These are phyloP conservation scores for Cephus cinctus DNA, from an alignment of 1,140 invertebrate species.

Conservation along the genomic window DNA sequence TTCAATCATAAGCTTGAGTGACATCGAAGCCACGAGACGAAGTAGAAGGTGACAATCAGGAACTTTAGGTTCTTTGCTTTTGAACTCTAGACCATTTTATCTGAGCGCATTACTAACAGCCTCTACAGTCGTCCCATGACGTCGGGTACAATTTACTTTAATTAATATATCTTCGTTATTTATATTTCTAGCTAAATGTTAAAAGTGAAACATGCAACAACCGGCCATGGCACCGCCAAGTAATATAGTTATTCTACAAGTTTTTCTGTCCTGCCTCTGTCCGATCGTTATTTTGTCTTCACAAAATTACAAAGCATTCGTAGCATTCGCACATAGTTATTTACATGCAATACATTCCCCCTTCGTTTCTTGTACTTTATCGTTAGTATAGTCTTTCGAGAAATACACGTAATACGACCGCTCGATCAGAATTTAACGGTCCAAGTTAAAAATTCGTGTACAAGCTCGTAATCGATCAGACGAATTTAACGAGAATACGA, in stretches of 20 bases:
- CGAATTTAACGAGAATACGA: no score
- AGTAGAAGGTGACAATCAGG: not conserved
- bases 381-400: not conserved
- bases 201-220: slow-evolving; percentile 35
- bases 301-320: no score
- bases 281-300: no score
- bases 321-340: slow-evolving; percentile 15
- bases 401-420: no score
- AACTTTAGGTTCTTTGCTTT: slow-evolving; percentile 1
- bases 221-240: slow-evolving; percentile 29
- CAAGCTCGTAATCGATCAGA: no score
- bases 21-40: slow-evolving; percentile 2
- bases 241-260: slow-evolving; percentile 20
- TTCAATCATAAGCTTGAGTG: not conserved
- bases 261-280: slow-evolving; percentile 10
- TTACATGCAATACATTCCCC: slow-evolving; percentile 15
- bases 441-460: no score
- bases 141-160: not conserved
- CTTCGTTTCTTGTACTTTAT: slow-evolving; percentile 7
- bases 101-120: not conserved
- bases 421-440: no score
- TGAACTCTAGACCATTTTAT: not conserved
- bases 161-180: slow-evolving; percentile 8
- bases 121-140: not conserved
- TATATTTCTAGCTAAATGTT: slow-evolving; percentile 36